Percentiles rank a stretch among this genome's conserved stretches.
These are phyloP conservation scores for Dryomyza anilis DNA, from an alignment of 2,888 invertebrate species.

Conservation along the genomic window DNA sequence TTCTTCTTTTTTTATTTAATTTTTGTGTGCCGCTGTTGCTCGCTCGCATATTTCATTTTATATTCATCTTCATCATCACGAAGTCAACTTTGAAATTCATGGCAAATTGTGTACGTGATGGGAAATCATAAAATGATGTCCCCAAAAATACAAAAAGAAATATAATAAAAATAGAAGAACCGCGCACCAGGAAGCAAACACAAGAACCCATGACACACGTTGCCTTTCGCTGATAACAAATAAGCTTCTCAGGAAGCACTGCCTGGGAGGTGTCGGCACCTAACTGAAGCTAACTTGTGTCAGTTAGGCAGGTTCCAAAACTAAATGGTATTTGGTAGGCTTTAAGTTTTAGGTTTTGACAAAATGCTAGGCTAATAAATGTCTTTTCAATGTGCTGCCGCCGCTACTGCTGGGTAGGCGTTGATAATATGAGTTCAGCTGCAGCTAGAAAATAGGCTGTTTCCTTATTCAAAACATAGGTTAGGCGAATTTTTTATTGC, in stretches of 20 bases:
- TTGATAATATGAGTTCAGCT: no score
- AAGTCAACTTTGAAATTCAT: constrained; percentile 7
- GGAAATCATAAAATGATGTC: not conserved
- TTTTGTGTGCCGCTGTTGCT: no score
- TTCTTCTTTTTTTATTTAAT: not conserved
- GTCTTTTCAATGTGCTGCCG: not conserved
- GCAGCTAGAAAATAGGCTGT: no score
- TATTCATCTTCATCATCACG: constrained; percentile 6
- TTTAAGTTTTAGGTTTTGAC: not conserved
- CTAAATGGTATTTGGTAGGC: no score
- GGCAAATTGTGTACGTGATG: constrained; percentile 9
- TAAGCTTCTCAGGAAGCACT: not conserved
- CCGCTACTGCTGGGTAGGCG: no score
- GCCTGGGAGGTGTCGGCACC: not conserved
- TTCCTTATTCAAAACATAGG: no score
- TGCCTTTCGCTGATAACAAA: not conserved
- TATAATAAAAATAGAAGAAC: not conserved
- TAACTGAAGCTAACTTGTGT: not conserved
- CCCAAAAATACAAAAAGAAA: no score
- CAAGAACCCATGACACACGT: not conserved
- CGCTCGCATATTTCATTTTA: constrained; percentile 3
- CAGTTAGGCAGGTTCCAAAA: no score
- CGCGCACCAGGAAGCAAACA: not conserved
- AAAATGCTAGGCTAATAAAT: not conserved
- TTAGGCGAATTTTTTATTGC: no score